Evolutionary conservation across 2,797 vertebrate species (phyloP), one percentile per base, ranked within the genome.

Genomic region (Acipenser transmontanus): DNA sequence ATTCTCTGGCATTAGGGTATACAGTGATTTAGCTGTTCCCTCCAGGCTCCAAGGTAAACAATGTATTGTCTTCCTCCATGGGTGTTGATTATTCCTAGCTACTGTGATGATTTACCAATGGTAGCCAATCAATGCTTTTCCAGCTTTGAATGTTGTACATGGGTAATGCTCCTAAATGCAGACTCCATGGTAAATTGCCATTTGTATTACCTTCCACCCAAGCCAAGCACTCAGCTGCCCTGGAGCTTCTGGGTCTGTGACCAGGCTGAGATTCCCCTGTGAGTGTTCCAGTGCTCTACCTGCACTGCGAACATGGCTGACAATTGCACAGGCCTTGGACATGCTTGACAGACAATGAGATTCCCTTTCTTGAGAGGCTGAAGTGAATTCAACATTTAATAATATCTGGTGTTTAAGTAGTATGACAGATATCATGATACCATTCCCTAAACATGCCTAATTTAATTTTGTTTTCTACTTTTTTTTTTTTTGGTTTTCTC

Each of bases 81-180:
- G 14, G 49, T 54, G 6, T 12, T 47, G 59, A 34, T 51, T 62
- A 49, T 62, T 17, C 59, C 8, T 12, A 54, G 59, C 60, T 47
- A 47, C 59, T 13, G 17, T 50, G 50, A 17, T 12, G 52, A 54
- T 54, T 54, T 54, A 6, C 52, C 52, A 54, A 9, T 54, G 10
- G 9, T 60, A 63, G 49, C 65, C 65, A 70, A 66, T 66, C 61
- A 70, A 64, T 57, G 34, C 10, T 47, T 11, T 7, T 13, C 8
- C 49, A 50, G 34, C 12, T 63, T 13, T 14, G 11, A 54, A 11
- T 54, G 20, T 51, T 63, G 13, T 20, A 51, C 51, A 62, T 62
- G 9, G 48, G 57, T 64, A 69, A 65, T 50, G 52, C 61, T 57
- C 12, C 63, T 48, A 13, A 49, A 69, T 69, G 64, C 68, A 56